A percentile compares a stretch with the other conserved stretches of the same genome.
Conservation (phyloP, 2,888 invertebrate species). For the Spodoptera exigua region DNA sequence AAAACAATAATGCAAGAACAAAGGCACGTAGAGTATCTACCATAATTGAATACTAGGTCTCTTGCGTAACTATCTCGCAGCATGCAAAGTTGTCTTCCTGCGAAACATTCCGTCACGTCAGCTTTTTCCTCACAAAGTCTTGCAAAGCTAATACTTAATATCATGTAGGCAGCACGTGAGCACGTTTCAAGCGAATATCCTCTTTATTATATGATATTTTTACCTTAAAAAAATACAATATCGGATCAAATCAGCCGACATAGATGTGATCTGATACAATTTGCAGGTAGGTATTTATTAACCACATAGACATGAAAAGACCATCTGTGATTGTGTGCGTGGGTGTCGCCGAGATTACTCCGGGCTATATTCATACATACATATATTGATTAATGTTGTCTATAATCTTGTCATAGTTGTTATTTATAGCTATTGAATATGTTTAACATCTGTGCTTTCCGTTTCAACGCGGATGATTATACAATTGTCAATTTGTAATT, state of each 20-base stretch:
- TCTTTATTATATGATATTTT: conserved; percentile 25
- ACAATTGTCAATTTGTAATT: too few relatives aligned
- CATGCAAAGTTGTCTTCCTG: conserved; percentile 68
- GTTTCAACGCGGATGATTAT: too few relatives aligned
- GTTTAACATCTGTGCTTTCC: not conserved
- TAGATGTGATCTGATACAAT: conserved; percentile 13
- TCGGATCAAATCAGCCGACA: conserved; percentile 19
- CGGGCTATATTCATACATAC: not conserved
- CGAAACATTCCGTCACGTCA: conserved; percentile 69
- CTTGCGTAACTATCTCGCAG: conserved; percentile 58
- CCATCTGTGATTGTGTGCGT: conserved; percentile 1
- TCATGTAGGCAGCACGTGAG: conserved; percentile 32
- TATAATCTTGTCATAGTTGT: not conserved
- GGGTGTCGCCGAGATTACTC: conserved; percentile 14
- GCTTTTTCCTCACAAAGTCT: conserved; percentile 64
- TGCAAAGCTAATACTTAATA: conserved; percentile 51
- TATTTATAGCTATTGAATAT: not conserved
- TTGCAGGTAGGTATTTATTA: conserved; percentile 3
- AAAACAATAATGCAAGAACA: conserved; percentile 26
- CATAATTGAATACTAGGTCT: conserved; percentile 64
- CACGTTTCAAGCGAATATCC: conserved; percentile 34
- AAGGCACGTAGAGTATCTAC: conserved; percentile 38
- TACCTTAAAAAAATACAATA: conserved; percentile 19
- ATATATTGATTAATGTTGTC: too few relatives aligned
- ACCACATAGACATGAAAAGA: not conserved